A percentile compares a stretch with the other conserved stretches of the same genome.
phyloP scores from a whole-genome alignment of 37 sponge, comb jelly and placozoan genomes.

The Geodia barretti region DNA sequence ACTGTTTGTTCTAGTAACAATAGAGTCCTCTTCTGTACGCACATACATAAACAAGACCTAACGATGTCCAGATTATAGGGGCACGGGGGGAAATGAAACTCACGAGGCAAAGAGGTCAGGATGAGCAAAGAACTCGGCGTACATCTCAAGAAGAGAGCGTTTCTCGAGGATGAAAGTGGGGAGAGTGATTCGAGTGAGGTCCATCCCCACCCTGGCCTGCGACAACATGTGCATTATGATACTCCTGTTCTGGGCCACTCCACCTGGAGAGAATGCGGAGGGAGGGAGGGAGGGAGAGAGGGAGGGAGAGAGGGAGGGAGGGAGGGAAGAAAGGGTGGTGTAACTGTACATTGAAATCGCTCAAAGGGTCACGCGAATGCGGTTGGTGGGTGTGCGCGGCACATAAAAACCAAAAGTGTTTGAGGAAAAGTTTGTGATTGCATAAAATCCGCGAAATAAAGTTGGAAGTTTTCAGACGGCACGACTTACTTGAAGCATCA shows the following conservation, averaged over 20 bases:
- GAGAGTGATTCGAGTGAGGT: conserved; percentile 86
- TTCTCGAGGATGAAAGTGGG: conserved; percentile 99
- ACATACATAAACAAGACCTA: too few species aligned
- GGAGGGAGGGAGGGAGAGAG: neutral
- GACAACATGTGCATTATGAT: conserved; percentile 94
- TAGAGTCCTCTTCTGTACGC: too few species aligned
- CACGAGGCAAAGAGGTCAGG: conserved; percentile 88
- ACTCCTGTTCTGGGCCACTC: conserved; percentile 78
- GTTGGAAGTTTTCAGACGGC: neutral
- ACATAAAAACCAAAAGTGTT: too few species aligned
- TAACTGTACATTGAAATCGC: too few species aligned
- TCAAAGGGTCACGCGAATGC: too few species aligned
- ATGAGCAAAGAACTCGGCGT: conserved; percentile 97
- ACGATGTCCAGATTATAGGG: too few species aligned
- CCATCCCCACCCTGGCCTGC: conserved; percentile 97
- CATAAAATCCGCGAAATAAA: too few species aligned
- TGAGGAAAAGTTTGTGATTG: too few species aligned
- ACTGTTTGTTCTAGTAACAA: too few species aligned
- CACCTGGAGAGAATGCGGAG: conserved; percentile 16
- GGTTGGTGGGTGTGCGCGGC: too few species aligned
- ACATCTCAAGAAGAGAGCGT: conserved; percentile 99
- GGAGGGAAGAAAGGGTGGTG: neutral
- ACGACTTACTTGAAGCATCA: conserved; percentile 22
- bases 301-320: conserved; percentile 16
- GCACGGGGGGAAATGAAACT: neutral